Conservation (phyloP, 2,797 vertebrate species). For the Eulemur coronatus region DNA sequence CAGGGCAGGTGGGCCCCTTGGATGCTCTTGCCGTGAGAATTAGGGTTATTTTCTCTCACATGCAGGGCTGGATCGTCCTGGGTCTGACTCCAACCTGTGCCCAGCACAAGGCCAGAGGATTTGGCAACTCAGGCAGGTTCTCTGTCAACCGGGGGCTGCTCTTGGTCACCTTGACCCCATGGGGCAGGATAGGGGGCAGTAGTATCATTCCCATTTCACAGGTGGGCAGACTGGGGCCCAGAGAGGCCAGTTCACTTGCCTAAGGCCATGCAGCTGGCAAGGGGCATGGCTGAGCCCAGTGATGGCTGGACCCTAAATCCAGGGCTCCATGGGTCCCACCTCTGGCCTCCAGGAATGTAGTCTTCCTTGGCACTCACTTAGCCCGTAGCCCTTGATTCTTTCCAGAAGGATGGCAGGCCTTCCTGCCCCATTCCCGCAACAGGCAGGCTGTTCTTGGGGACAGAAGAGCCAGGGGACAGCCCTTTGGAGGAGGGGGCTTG, state of each 20-base stretch:
- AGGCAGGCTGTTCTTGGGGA: neutral
- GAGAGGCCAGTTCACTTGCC: neutral
- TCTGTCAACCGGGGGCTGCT: neutral
- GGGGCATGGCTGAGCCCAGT: neutral
- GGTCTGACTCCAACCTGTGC: neutral
- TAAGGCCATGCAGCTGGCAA: neutral
- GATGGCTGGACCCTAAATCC: neutral
- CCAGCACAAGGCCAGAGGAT: neutral
- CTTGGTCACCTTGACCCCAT: neutral
- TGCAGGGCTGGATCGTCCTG: too few species aligned
- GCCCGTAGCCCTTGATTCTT: neutral
- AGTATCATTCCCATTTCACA: neutral
- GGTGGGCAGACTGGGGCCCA: constrained; percentile 1
- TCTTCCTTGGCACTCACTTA: neutral
- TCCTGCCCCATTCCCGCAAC: neutral
- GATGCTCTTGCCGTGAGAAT: neutral
- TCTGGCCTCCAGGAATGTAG: neutral
- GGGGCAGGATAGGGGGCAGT: neutral
- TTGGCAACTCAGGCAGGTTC: neutral
- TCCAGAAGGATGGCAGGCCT: neutral
- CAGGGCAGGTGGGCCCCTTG: neutral
- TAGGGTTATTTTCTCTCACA: neutral
- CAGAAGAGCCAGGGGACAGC: neutral
- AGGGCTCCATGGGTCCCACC: neutral
- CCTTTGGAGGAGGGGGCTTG: neutral